Evolutionary conservation across 2,797 vertebrate species (phyloP).

Genomic region (Epinephelus coioides): DNA sequence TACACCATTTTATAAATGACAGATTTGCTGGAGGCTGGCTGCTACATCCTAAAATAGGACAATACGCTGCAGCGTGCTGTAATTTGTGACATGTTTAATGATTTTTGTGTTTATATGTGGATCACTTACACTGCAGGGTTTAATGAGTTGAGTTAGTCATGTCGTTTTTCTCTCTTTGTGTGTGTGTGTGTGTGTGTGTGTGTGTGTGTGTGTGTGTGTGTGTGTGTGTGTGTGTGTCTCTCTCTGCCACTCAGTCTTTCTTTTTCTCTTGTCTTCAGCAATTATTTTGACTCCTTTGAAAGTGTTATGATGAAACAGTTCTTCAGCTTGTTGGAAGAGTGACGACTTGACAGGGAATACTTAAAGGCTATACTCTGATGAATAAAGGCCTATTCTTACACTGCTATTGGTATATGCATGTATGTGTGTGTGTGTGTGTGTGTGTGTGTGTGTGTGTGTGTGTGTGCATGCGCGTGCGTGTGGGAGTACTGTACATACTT

Average conservation of each 20-base stretch:
- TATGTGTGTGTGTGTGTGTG: neutral
- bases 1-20: neutral
- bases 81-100: neutral
- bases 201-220: too few species aligned
- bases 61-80: neutral
- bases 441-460: neutral
- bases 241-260: neutral
- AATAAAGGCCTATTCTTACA: constrained; percentile 26
- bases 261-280: constrained; percentile 19
- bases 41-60: constrained; percentile 10
- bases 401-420: neutral
- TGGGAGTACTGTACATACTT: neutral
- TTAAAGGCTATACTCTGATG: constrained; percentile 13
- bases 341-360: constrained; percentile 44
- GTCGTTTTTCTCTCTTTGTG: neutral
- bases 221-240: too few species aligned
- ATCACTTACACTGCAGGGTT: neutral
- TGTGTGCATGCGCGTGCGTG: neutral
- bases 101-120: neutral
- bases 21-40: neutral
- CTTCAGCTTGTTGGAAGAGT: constrained; percentile 8
- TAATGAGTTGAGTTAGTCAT: neutral
- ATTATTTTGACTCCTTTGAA: constrained; percentile 44
- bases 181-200: neutral
- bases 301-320: constrained; percentile 41